Percentiles rank a stretch among this genome's conserved stretches.
Evolutionary conservation across 2,888 invertebrate species (phyloP).

Genomic region (Drosophila dives): DNA sequence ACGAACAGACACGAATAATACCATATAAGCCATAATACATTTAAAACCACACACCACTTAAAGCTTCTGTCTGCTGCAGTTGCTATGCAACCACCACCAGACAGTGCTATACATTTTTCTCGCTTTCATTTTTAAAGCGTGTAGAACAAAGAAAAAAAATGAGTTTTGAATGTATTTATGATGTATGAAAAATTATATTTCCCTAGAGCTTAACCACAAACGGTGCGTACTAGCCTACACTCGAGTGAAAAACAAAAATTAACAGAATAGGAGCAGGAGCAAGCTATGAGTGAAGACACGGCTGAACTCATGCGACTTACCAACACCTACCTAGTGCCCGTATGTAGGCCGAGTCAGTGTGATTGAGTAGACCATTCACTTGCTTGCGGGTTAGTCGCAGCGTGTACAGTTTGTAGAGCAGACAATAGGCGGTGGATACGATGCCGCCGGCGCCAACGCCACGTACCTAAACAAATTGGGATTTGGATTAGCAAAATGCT

Average conservation of each 20-base stretch:
- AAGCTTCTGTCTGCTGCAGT: neutral
- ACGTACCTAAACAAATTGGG: constrained; percentile 89
- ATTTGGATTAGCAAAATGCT: constrained; percentile 6
- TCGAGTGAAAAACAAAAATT: neutral
- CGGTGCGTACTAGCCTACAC: constrained; percentile 11
- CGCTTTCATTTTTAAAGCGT: neutral
- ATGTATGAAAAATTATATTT: neutral
- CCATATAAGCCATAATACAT: neutral
- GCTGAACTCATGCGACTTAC: constrained; percentile 84
- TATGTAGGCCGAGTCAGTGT: constrained; percentile 98
- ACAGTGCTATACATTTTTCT: neutral
- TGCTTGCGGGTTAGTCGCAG: constrained; percentile 98
- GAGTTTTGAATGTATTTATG: neutral
- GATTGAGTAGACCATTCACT: constrained; percentile 96
- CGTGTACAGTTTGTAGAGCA: constrained; percentile 99
- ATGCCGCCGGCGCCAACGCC: constrained; percentile 99
- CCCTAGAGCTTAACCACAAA: neutral
- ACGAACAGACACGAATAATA: neutral
- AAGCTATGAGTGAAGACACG: constrained; percentile 67
- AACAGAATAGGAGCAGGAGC: constrained; percentile 45
- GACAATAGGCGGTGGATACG: constrained; percentile 99
- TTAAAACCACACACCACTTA: neutral
- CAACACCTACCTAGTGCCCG: constrained; percentile 93
- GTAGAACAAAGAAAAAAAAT: too few species aligned
- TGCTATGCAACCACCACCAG: neutral